Conservation (phyloP, 23 tunicate species). For the Clavelina lepadiformis region DNA sequence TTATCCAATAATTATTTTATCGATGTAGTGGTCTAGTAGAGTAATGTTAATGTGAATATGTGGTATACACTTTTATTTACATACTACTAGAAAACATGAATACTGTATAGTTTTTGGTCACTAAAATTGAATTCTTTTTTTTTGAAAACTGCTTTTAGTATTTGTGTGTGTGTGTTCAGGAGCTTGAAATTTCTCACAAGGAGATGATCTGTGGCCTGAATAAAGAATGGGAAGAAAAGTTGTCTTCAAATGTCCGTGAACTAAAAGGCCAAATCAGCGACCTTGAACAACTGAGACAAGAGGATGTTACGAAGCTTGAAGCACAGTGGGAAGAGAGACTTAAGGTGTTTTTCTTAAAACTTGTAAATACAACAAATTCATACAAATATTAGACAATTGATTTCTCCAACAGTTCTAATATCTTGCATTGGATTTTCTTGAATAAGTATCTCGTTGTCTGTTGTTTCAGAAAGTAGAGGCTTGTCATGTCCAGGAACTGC, state of each 20-base stretch:
- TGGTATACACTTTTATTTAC: too few species aligned
- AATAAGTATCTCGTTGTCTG: neutral
- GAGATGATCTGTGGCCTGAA: conserved; percentile 1
- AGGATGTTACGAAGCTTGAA: conserved; percentile 5
- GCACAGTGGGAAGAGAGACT: conserved; percentile 15
- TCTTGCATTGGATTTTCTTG: neutral
- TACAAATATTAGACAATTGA: neutral
- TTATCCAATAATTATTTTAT: too few species aligned
- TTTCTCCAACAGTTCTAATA: neutral
- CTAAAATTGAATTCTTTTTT: neutral
- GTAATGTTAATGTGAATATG: too few species aligned
- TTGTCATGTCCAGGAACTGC: conserved; percentile 30
- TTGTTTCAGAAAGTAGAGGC: conserved; percentile 21
- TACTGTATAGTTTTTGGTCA: too few species aligned
- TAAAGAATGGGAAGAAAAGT: conserved; percentile 27
- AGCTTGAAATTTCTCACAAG: conserved; percentile 18
- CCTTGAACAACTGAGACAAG: conserved; percentile 8
- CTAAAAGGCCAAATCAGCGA: conserved; percentile 18
- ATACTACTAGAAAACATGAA: too few species aligned
- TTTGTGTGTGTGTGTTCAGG: conserved; percentile 17
- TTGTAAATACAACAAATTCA: too few species aligned
- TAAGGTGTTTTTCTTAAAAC: conserved; percentile 9
- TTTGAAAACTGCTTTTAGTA: neutral
- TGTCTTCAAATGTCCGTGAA: conserved; percentile 4
- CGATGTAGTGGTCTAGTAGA: too few species aligned